phyloP scores from a whole-genome alignment of 2,113 vertebrate species.

The Chloebia gouldiae region DNA sequence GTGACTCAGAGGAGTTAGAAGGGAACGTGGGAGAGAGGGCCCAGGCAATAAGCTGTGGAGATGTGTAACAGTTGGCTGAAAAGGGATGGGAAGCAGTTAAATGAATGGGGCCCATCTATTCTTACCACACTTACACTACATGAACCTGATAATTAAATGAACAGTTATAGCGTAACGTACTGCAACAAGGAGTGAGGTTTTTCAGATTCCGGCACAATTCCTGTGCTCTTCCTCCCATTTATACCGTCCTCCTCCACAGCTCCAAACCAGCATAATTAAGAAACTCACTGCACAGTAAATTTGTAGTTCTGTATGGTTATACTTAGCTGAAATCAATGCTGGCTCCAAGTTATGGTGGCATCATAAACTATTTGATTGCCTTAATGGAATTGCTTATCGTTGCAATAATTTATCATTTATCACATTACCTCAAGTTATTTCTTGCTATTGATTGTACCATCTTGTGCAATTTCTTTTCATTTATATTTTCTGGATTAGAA shows the following conservation, averaged over 20 bases:
- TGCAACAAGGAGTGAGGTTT: background rate
- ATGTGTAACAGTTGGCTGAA: background rate
- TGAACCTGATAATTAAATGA: conserved; percentile 18
- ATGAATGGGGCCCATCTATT: conserved; percentile 23
- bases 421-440: background rate
- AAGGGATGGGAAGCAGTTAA: background rate
- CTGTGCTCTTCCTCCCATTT: background rate
- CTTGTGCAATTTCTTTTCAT: background rate
- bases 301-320: background rate
- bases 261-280: background rate
- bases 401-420: conserved; percentile 33
- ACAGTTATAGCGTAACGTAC: background rate
- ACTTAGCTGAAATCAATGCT: conserved; percentile 9
- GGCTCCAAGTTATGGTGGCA: background rate
- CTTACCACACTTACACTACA: background rate
- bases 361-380: background rate
- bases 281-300: background rate
- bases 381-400: conserved; percentile 1
- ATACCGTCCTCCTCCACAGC: background rate
- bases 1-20: conserved; percentile 37
- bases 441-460: background rate
- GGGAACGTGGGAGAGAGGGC: background rate
- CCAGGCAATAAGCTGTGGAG: background rate
- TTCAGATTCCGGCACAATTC: background rate
- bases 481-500: background rate